Evolutionary conservation across 2,797 vertebrate genomes (phyloP).

Genomic region (Semaprochilodus insignis): DNA sequence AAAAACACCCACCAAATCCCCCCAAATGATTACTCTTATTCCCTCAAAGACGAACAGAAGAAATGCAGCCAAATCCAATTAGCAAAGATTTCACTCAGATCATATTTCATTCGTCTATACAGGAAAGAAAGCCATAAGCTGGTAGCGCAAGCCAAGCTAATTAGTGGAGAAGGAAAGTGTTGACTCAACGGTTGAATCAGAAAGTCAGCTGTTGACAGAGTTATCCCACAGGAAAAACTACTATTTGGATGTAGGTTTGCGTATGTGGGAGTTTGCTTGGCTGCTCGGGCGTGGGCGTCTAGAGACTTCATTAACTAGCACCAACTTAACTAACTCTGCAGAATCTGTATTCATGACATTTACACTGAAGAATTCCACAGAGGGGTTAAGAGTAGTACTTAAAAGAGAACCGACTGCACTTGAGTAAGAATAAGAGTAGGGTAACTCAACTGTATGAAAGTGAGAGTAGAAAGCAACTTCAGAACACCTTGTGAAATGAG

Average conservation of each 20-base stretch:
- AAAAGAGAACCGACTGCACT: background rate
- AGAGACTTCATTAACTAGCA: conserved; percentile 62
- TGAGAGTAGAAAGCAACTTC: no score
- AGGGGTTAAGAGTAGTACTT: background rate
- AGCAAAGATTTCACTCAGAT: conserved; percentile 21
- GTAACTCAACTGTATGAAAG: background rate
- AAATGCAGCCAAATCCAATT: background rate
- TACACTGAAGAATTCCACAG: background rate
- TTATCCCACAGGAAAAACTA: conserved; percentile 56
- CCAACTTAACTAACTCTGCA: conserved; percentile 42
- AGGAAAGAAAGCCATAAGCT: conserved; percentile 36
- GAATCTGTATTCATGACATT: background rate
- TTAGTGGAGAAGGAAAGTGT: conserved; percentile 48
- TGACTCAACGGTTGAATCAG: conserved; percentile 37
- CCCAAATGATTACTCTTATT: background rate
- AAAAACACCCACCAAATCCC: background rate
- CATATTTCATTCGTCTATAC: conserved; percentile 8
- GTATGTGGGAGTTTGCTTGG: conserved; percentile 42
- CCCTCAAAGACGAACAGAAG: background rate
- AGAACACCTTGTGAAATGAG: no score
- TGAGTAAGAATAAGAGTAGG: background rate
- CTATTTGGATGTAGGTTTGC: background rate
- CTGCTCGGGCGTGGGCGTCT: conserved; percentile 31
- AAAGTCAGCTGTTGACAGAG: conserved; percentile 42
- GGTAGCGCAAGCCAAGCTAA: conserved; percentile 38